These are phyloP conservation scores for Nebria brevicollis DNA, from an alignment of 2,888 invertebrate genomes.

Conservation along the genomic window DNA sequence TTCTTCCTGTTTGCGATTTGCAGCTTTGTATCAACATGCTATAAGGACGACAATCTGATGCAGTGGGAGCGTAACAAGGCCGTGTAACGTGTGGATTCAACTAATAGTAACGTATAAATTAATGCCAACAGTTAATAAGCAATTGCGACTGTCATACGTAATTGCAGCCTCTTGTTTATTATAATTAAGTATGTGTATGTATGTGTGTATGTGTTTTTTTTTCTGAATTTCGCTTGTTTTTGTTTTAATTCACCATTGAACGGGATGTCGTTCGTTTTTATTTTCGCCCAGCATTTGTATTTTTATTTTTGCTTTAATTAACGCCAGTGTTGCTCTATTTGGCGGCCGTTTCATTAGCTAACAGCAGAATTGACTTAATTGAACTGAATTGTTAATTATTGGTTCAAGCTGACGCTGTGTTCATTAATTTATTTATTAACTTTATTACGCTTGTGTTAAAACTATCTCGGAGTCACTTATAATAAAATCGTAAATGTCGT, in stretches of 20 bases:
- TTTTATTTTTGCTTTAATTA: conserved; percentile 2
- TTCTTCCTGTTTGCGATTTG: neutral
- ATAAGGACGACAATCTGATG: neutral
- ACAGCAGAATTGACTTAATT: neutral
- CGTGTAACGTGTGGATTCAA: conserved; percentile 1
- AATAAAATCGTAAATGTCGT: too few species aligned
- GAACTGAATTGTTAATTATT: conserved; percentile 1
- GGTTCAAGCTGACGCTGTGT: neutral
- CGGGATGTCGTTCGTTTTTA: neutral
- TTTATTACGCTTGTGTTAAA: neutral
- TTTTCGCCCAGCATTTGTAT: neutral
- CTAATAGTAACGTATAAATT: conserved; percentile 16
- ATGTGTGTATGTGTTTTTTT: conserved; percentile 3
- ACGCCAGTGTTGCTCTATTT: neutral
- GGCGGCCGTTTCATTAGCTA: neutral
- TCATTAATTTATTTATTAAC: neutral
- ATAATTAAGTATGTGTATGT: conserved; percentile 29
- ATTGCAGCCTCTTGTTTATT: conserved; percentile 35
- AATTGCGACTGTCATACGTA: conserved; percentile 38
- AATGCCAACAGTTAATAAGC: conserved; percentile 32
- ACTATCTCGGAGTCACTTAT: neutral
- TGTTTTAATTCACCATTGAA: conserved; percentile 15
- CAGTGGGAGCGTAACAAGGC: neutral
- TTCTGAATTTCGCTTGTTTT: conserved; percentile 12
- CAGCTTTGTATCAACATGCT: neutral